Evolutionary conservation across 2,797 vertebrate genomes (phyloP).

Genomic region (Myoxocephalus aenaeus): DNA sequence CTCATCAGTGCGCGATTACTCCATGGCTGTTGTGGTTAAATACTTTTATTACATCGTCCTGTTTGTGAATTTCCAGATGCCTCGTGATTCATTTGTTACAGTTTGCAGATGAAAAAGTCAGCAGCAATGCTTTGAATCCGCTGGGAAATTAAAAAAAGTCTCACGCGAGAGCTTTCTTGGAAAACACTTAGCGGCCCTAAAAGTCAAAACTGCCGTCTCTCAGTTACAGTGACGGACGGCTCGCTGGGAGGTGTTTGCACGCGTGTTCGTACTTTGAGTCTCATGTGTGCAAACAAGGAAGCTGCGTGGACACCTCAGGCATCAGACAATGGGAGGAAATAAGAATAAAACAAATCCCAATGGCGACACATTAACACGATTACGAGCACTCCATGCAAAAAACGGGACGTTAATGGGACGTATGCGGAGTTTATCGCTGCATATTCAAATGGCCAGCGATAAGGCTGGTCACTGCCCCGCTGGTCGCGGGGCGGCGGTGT

Average conservation of each 20-base stretch:
- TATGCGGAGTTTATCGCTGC: slow-evolving; percentile 65
- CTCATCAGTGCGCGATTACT: neutral
- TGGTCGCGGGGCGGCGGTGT: slow-evolving; percentile 30
- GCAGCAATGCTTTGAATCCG: slow-evolving; percentile 41
- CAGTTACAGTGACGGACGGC: slow-evolving; percentile 34
- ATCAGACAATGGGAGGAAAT: slow-evolving; percentile 32
- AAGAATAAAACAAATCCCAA: slow-evolving; percentile 30
- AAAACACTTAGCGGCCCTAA: slow-evolving; percentile 61
- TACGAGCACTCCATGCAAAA: slow-evolving; percentile 76
- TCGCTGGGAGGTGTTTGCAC: slow-evolving; percentile 34
- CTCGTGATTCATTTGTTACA: slow-evolving; percentile 52
- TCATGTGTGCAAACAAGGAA: slow-evolving; percentile 45
- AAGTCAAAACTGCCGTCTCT: slow-evolving; percentile 44
- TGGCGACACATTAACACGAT: slow-evolving; percentile 58
- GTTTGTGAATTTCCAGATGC: slow-evolving; percentile 42
- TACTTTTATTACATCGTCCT: neutral
- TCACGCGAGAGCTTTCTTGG: slow-evolving; percentile 61
- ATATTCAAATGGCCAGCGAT: slow-evolving; percentile 76
- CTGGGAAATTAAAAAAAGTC: slow-evolving; percentile 34
- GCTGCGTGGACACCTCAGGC: slow-evolving; percentile 45
- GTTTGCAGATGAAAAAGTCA: slow-evolving; percentile 25
- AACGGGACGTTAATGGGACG: slow-evolving; percentile 61
- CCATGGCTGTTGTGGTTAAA: slow-evolving; percentile 1
- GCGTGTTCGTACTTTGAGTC: slow-evolving; percentile 18
- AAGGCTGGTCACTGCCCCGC: slow-evolving; percentile 62